Evolutionary conservation across 2,113 vertebrate species (phyloP), one percentile per base, ranked within the genome.

Genomic region (Pelecanoides urinatrix): DNA sequence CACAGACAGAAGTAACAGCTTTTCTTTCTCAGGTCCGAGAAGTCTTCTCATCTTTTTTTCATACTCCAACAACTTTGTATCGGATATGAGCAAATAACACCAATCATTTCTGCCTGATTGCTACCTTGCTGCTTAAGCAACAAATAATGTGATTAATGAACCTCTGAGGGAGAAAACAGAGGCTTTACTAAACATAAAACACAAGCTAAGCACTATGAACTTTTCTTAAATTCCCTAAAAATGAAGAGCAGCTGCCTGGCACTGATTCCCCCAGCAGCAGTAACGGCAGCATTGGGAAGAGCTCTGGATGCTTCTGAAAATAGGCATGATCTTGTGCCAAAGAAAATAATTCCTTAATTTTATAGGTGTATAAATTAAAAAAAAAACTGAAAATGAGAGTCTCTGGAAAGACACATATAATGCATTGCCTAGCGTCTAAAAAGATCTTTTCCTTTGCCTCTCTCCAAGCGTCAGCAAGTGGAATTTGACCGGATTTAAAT

Each of bases 211-310:
- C 49, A 59, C 38, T 44, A 49, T 27, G 23, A 91, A 53, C 34
- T 85, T 85, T 50, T 38, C 80, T 47, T 53, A 91, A 90, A 90
- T 95, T 88, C 81, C 70, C 71, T 73, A 86, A 71, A 95, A 97
- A 96, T 76, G 67, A 94, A 67, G 72, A 96, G 93, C 97, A 97
- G 91, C 87, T 96, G 92, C 86, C 95, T 95, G 96, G 95, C 91
- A 94, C 49, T 0, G 1, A 85, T 77, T 88, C 23, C 59, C 70
- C 59, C 67, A 73, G 89, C 86, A 92, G 66, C 74, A 88, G 34
- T 36, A 79, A 92, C 78, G 73, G 59, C 58, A 88, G 68, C 45
- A 56, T 76, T 75, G 7, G 8, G 77, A 95, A 38, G 38, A 90
- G 80, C 53, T 92, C 66, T 82, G 81, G 66, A 67, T 73, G 63